Percentiles rank a stretch among this genome's conserved stretches.
Conservation (phyloP, 2,113 vertebrate genomes). For the Phylloscopus trochiloides region DNA sequence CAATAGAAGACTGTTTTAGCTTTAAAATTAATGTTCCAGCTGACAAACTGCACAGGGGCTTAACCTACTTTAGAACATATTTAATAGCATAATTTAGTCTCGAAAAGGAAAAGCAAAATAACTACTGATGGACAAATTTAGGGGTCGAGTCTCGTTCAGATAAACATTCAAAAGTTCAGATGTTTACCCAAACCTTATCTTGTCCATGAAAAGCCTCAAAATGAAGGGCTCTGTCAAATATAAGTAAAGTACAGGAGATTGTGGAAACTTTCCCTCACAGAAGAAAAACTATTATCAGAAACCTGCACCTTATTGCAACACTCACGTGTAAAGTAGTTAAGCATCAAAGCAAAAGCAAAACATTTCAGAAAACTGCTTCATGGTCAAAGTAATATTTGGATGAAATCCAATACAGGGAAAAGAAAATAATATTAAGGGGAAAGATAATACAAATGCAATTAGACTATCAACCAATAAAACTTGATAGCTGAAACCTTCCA, state of each 20-base stretch:
- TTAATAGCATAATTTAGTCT: constrained; percentile 60
- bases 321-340: constrained; percentile 28
- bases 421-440: constrained; percentile 56
- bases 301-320: constrained; percentile 45
- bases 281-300: constrained; percentile 48
- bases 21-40: constrained; percentile 56
- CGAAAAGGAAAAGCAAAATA: constrained; percentile 58
- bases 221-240: constrained; percentile 19
- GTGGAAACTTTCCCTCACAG: constrained; percentile 30
- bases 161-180: constrained; percentile 67
- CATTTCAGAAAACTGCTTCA: constrained; percentile 31
- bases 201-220: constrained; percentile 48
- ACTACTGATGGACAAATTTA: constrained; percentile 54
- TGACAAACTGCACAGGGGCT: constrained; percentile 54
- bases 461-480: constrained; percentile 56
- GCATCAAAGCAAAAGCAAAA: constrained; percentile 51
- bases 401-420: constrained; percentile 38
- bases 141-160: constrained; percentile 54
- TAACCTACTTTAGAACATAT: constrained; percentile 58
- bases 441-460: constrained; percentile 64
- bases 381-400: constrained; percentile 28
- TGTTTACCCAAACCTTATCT: constrained; percentile 67
- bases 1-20: neutral
- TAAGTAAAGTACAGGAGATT: constrained; percentile 15
- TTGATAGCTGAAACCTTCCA: constrained; percentile 60